Conservation (phyloP, 1,140 invertebrate species). For the Drosophila neocordata region DNA sequence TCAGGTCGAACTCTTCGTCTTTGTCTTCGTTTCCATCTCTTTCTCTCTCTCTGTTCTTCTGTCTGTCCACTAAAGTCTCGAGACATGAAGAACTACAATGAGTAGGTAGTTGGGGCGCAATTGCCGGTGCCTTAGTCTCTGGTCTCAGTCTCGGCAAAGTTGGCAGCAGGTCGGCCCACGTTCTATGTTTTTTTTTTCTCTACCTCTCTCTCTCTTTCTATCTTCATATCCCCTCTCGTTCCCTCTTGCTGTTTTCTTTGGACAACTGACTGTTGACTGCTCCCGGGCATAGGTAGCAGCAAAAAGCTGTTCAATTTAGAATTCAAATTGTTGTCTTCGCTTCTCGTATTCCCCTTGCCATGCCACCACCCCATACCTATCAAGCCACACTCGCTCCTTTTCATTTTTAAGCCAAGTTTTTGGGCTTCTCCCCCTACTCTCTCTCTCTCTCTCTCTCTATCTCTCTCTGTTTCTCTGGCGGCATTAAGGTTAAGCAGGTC, state of each 20-base stretch:
- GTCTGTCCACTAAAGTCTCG: slow-evolving; percentile 34
- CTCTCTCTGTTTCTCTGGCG: slow-evolving; percentile 21
- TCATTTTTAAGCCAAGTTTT: not conserved
- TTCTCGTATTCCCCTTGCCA: slow-evolving; percentile 45
- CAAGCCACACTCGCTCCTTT: not conserved
- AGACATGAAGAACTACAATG: slow-evolving; percentile 81
- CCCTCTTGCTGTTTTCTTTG: slow-evolving; percentile 24
- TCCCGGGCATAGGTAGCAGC: slow-evolving; percentile 79
- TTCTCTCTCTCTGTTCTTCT: slow-evolving; percentile 37
- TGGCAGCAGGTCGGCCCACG: slow-evolving; percentile 79
- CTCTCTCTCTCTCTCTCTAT: slow-evolving; percentile 14
- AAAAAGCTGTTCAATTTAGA: slow-evolving; percentile 82
- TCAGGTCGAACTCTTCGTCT: slow-evolving; percentile 65
- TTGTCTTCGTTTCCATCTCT: slow-evolving; percentile 25
- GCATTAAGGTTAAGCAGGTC: slow-evolving; percentile 79
- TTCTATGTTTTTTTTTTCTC: slow-evolving; percentile 39
- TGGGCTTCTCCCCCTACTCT: not conserved
- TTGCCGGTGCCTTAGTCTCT: slow-evolving; percentile 57
- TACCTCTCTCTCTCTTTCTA: not conserved
- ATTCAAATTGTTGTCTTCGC: slow-evolving; percentile 81
- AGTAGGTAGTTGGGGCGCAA: slow-evolving; percentile 79
- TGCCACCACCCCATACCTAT: slow-evolving; percentile 1
- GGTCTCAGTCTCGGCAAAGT: slow-evolving; percentile 31
- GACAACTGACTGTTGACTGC: slow-evolving; percentile 53
- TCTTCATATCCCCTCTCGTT: not conserved